phyloP scores from a whole-genome alignment of 2,797 vertebrate genomes.

The Botia almorhae region DNA sequence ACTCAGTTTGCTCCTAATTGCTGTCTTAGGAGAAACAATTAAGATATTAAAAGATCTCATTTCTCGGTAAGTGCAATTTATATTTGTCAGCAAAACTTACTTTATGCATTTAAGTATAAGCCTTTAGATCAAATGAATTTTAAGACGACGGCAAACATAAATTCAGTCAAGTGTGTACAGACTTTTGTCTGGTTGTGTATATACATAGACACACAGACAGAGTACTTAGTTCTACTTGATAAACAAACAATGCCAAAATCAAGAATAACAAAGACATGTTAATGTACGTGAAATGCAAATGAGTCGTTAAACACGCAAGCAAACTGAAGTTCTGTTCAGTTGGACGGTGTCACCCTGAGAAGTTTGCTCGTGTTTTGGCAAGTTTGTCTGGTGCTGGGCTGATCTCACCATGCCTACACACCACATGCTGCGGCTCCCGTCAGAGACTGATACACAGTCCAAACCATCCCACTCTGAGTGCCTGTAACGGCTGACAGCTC shows the following conservation, averaged over 20 bases:
- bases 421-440: constrained; percentile 55
- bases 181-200: not conserved
- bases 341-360: constrained; percentile 21
- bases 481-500: constrained; percentile 24
- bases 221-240: not conserved
- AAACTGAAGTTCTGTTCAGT: constrained; percentile 36
- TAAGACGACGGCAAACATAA: not conserved
- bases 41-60: not conserved
- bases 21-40: not conserved
- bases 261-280: not conserved
- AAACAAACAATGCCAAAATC: constrained; percentile 18
- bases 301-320: constrained; percentile 12
- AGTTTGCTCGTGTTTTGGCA: constrained; percentile 51
- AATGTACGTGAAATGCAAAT: constrained; percentile 24
- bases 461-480: constrained; percentile 10
- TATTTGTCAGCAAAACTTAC: not conserved
- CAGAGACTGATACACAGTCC: constrained; percentile 33
- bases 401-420: constrained; percentile 55
- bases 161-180: not conserved
- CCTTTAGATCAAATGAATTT: not conserved
- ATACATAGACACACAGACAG: not conserved
- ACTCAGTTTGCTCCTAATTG: not conserved
- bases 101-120: not conserved
- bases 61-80: not conserved
- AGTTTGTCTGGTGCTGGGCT: constrained; percentile 34